These are phyloP conservation scores for Lithophane semibrunnea DNA, from an alignment of 2,888 invertebrate species.

Conservation along the genomic window DNA sequence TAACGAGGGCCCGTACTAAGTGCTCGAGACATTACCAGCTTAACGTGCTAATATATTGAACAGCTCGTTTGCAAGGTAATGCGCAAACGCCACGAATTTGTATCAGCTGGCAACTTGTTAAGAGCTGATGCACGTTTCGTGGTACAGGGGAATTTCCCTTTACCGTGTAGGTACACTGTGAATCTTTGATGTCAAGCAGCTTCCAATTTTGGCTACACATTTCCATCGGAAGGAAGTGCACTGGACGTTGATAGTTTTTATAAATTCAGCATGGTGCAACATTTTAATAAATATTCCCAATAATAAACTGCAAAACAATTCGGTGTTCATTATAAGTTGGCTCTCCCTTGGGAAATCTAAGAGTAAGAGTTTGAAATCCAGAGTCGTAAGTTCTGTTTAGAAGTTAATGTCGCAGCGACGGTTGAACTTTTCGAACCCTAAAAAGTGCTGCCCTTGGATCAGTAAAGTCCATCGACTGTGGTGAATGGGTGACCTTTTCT, in stretches of 20 bases:
- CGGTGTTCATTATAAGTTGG: constrained; percentile 35
- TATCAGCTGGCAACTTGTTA: constrained; percentile 71
- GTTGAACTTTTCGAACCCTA: constrained; percentile 40
- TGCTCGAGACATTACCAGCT: constrained; percentile 80
- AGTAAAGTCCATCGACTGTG: constrained; percentile 8
- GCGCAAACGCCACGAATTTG: constrained; percentile 72
- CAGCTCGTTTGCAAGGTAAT: constrained; percentile 77
- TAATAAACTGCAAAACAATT: constrained; percentile 34
- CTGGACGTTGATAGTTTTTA: constrained; percentile 1
- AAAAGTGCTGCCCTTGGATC: constrained; percentile 26
- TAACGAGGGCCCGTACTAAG: constrained; percentile 76
- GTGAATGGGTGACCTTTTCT: constrained; percentile 8
- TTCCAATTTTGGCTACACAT: constrained; percentile 45
- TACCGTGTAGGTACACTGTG: constrained; percentile 25
- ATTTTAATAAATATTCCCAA: constrained; percentile 30
- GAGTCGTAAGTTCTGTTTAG: constrained; percentile 46
- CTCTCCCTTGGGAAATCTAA: constrained; percentile 42
- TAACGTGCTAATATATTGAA: constrained; percentile 80
- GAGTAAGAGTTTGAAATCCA: constrained; percentile 41
- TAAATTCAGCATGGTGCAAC: constrained; percentile 13
- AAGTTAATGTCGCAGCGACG: constrained; percentile 32
- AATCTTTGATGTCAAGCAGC: constrained; percentile 46
- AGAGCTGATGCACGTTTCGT: constrained; percentile 59
- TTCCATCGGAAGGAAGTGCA: constrained; percentile 7
- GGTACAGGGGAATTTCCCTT: constrained; percentile 39